Evolutionary conservation across 2,888 invertebrate genomes (phyloP), one percentile per base, ranked within the genome.

Genomic region (Temnothorax unifasciatus): DNA sequence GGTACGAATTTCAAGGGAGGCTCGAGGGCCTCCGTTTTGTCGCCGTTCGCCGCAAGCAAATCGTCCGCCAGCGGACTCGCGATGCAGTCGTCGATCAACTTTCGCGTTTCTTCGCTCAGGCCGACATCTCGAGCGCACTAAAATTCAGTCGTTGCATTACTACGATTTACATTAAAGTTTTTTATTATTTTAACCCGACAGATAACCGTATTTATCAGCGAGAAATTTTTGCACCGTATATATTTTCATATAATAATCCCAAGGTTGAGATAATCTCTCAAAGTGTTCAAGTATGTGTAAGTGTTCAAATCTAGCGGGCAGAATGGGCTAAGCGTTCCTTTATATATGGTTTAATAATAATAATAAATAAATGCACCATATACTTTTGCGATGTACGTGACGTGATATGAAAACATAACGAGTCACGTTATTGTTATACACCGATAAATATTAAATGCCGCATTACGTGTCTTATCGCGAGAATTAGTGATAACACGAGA

Each of bases 1-100:
- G 96, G 96, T 0, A 96, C 94, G 84, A 94, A 95, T 13, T 87
- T 74, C 25, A 95, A 89, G 4, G 86, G 83, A 5, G 95, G 93
- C 4, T 90, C 47, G 6, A 95, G 83, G 0, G 90, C 90, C 6
- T 91, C 85, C 0, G 95, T 95, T 86, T 86, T 93, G 59, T 95
- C 91, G 2, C 96, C 96, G 64, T 94, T 88, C 13, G 85, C 86
- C 0, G 92, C 94, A 50, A 96, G 90, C 34, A 95, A 87, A 9
- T 95, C 92, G 44, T 94, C 93, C 2, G 94, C 95, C 83, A 90
- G 54, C 4, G 89, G 82, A 1, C 92, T 90, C 2, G 86, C 85
- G 18, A 92, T 85, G 84, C 95, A 95, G 0, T 88, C 54, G 8
- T 91, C 52, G 29, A 95, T 92, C 1, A 64, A 47, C 1, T 61